phyloP scores from a whole-genome alignment of 2,113 vertebrate species.

The Pseudolaguvia tuberculata region DNA sequence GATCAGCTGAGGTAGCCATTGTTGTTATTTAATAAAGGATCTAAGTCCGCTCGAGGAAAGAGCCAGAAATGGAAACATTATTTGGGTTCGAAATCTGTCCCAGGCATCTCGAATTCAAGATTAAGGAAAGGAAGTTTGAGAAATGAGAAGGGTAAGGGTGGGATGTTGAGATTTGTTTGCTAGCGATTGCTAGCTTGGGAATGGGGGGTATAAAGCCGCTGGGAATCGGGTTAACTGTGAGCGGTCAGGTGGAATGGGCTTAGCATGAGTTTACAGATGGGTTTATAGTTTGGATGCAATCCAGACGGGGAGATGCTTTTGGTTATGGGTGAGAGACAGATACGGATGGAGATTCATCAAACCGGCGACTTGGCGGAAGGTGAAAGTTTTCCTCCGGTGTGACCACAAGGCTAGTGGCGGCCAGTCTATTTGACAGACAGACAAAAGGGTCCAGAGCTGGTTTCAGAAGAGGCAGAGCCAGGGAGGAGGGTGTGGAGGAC shows the following conservation, averaged over 20 bases:
- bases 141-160: background rate
- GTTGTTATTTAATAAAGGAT: slow-evolving; percentile 53
- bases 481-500: slow-evolving; percentile 36
- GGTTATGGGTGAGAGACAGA: background rate
- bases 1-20: background rate
- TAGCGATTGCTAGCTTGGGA: slow-evolving; percentile 24
- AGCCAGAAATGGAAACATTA: slow-evolving; percentile 26
- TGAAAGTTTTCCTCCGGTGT: slow-evolving; percentile 48
- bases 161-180: background rate
- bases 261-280: background rate
- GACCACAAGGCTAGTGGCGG: slow-evolving; percentile 37
- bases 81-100: background rate
- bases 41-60: slow-evolving; percentile 69
- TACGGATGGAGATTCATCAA: background rate
- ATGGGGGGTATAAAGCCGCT: slow-evolving; percentile 22
- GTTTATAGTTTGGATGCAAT: background rate
- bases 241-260: slow-evolving; percentile 9
- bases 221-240: slow-evolving; percentile 26
- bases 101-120: slow-evolving; percentile 5
- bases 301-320: background rate
- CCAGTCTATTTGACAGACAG: slow-evolving; percentile 37
- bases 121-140: slow-evolving; percentile 9
- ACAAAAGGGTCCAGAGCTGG: slow-evolving; percentile 45
- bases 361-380: slow-evolving; percentile 44
- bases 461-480: slow-evolving; percentile 34